A percentile compares a stretch with the other conserved stretches of the same genome.
Evolutionary conservation across 2,888 invertebrate species (phyloP).

Genomic region (Lacanobia wlatinum): DNA sequence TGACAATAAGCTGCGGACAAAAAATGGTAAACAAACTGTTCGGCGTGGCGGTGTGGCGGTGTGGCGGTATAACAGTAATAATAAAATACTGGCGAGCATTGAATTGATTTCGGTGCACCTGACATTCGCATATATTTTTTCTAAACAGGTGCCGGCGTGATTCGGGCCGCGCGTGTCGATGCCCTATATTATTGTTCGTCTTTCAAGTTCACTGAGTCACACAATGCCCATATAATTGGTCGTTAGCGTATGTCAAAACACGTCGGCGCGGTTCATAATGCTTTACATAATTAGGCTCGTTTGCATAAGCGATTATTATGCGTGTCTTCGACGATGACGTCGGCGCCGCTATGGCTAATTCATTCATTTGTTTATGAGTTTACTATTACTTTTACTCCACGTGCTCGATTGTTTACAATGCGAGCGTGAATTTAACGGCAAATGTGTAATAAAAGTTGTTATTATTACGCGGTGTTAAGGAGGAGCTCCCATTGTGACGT

Average conservation of each 20-base stretch:
- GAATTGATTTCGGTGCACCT: conserved; percentile 85
- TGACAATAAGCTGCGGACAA: conserved; percentile 61
- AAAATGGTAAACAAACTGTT: conserved; percentile 69
- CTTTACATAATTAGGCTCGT: conserved; percentile 89
- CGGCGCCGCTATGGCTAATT: conserved; percentile 84
- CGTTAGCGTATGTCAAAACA: conserved; percentile 89
- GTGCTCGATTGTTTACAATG: conserved; percentile 86
- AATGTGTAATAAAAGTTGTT: conserved; percentile 83
- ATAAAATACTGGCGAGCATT: conserved; percentile 75
- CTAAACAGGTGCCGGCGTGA: conserved; percentile 83
- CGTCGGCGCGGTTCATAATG: conserved; percentile 82
- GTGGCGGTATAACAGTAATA: conserved; percentile 70
- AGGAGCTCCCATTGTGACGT: conserved; percentile 67
- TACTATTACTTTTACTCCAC: conserved; percentile 87
- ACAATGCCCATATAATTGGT: conserved; percentile 88
- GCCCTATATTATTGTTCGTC: conserved; percentile 88
- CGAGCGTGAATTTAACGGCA: conserved; percentile 79
- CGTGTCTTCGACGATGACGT: conserved; percentile 87
- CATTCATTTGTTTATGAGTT: conserved; percentile 88
- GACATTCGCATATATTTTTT: conserved; percentile 82
- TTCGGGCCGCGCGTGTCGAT: conserved; percentile 84
- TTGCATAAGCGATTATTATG: conserved; percentile 90
- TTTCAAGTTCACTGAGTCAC: conserved; percentile 89
- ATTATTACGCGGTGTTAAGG: conserved; percentile 74
- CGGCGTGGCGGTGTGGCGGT: conserved; percentile 31